A percentile compares a stretch with the other conserved stretches of the same genome.
Conservation (phyloP, 1,140 invertebrate species). For the Ephestia elutella region DNA sequence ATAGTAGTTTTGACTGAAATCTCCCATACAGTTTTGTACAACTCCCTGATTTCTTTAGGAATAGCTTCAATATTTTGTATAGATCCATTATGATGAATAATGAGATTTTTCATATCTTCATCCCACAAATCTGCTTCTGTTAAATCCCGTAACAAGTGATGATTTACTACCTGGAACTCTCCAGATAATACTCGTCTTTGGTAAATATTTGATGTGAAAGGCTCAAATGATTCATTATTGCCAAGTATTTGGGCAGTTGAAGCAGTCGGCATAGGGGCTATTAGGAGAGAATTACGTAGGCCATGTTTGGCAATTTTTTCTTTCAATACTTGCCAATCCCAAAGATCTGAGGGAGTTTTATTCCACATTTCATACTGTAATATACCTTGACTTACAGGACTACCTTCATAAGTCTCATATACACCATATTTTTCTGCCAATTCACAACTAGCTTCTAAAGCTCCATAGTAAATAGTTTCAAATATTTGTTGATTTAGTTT, state of each 20-base stretch:
- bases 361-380: slow-evolving; percentile 99
- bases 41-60: slow-evolving; percentile 89
- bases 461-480: slow-evolving; percentile 98
- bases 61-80: slow-evolving; percentile 94
- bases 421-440: slow-evolving; percentile 89
- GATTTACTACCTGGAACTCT: slow-evolving; percentile 94
- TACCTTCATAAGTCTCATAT: slow-evolving; percentile 94
- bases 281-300: slow-evolving; percentile 93
- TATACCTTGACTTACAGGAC: slow-evolving; percentile 95
- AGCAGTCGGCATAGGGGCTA: slow-evolving; percentile 99
- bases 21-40: slow-evolving; percentile 99
- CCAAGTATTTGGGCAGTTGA: slow-evolving; percentile 99
- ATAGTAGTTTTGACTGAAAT: slow-evolving; percentile 95
- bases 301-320: slow-evolving; percentile 92
- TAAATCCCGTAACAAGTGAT: slow-evolving; percentile 95
- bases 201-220: slow-evolving; percentile 99
- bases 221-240: slow-evolving; percentile 99
- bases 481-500: slow-evolving; percentile 97
- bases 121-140: slow-evolving; percentile 94
- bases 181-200: slow-evolving; percentile 94
- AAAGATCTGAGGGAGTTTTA: slow-evolving; percentile 87
- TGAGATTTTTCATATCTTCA: slow-evolving; percentile 96
- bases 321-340: slow-evolving; percentile 93
- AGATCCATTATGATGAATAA: slow-evolving; percentile 94
- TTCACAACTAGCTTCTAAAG: slow-evolving; percentile 97